Conservation (phyloP, 2,113 vertebrate genomes). For the Lasiurus cinereus region DNA sequence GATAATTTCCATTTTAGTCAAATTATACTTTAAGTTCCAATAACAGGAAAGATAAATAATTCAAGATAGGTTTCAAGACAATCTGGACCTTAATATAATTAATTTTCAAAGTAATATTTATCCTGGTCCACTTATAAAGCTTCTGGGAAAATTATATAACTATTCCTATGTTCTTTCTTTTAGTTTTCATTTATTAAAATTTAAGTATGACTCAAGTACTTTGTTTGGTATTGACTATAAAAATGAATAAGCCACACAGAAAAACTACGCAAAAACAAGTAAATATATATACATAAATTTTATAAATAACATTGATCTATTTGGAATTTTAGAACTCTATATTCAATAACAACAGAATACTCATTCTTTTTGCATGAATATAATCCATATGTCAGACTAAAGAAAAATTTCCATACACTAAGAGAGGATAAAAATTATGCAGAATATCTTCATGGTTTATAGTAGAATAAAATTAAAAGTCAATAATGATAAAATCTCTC, state of each 20-base stretch:
- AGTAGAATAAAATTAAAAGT: background rate
- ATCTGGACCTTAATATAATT: background rate
- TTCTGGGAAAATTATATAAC: background rate
- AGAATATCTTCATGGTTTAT: background rate
- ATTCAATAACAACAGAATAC: background rate
- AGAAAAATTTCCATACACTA: background rate
- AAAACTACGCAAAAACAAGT: background rate
- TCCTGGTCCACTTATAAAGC: background rate
- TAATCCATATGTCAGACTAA: background rate
- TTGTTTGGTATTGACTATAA: background rate
- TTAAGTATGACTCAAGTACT: background rate
- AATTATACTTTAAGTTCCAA: background rate
- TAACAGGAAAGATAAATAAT: background rate
- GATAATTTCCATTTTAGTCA: conserved; percentile 14
- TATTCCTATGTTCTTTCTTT: background rate
- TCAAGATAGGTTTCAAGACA: background rate
- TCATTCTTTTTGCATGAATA: background rate
- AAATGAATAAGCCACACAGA: background rate
- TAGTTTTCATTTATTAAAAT: conserved; percentile 12
- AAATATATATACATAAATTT: background rate
- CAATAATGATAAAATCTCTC: background rate
- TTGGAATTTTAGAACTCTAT: background rate
- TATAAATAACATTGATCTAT: background rate
- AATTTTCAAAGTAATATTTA: background rate
- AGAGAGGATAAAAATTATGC: background rate